Conservation (phyloP, 2,113 vertebrate species). For the Marmota monax region DNA sequence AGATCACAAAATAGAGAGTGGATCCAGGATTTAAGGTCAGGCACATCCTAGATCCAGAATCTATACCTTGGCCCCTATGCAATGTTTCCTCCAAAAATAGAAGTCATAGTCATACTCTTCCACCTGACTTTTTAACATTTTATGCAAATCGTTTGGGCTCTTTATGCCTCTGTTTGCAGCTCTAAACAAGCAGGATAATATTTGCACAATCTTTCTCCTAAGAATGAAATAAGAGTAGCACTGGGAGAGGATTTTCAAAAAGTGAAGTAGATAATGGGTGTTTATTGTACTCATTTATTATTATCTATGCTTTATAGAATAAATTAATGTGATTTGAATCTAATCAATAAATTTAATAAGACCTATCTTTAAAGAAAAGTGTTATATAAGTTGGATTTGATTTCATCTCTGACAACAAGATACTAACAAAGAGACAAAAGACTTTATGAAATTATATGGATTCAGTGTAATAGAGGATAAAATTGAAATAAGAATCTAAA, state of each 20-base stretch:
- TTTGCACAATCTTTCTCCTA: neutral
- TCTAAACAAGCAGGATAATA: neutral
- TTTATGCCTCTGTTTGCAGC: neutral
- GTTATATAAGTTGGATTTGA: neutral
- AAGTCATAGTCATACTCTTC: neutral
- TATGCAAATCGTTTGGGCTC: neutral
- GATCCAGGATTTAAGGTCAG: neutral
- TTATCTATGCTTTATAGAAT: neutral
- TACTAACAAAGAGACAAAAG: slow-evolving; percentile 46
- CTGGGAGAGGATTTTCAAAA: neutral
- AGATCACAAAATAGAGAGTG: neutral
- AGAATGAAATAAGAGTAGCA: neutral
- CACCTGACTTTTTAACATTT: neutral
- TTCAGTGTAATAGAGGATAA: neutral
- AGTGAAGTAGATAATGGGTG: neutral
- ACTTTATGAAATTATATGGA: slow-evolving; percentile 10
- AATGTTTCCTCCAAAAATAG: neutral
- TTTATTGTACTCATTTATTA: neutral
- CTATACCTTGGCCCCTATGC: neutral
- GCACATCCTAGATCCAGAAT: neutral
- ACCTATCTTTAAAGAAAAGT: slow-evolving; percentile 33
- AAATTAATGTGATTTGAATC: slow-evolving; percentile 9
- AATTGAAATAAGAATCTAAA: slow-evolving; percentile 37
- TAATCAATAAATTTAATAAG: slow-evolving; percentile 29
- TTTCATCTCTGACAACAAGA: neutral